Conservation (phyloP, 2,113 vertebrate species). For the Nestor notabilis region DNA sequence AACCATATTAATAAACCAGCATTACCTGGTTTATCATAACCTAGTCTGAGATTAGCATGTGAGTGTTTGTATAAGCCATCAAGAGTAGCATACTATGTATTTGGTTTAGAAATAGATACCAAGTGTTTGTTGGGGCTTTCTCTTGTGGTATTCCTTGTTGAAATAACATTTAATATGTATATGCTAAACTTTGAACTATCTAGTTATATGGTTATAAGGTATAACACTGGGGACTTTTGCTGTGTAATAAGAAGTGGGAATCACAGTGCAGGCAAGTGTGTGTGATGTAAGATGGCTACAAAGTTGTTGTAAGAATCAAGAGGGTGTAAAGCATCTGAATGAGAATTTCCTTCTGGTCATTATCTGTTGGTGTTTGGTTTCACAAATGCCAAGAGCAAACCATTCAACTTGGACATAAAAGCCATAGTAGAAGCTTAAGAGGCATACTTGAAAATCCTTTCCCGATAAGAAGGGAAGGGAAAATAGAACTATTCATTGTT, state of each 20-base stretch:
- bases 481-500: neutral
- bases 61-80: rapidly evolving
- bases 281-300: neutral
- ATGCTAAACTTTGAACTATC: neutral
- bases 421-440: neutral
- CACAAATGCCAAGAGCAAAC: neutral
- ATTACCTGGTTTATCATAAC: no score
- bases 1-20: neutral
- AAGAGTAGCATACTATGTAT: no score
- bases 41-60: neutral
- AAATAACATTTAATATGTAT: neutral
- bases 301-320: neutral
- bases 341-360: neutral
- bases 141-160: neutral
- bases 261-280: neutral
- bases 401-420: neutral
- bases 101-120: neutral
- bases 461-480: neutral
- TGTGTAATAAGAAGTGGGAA: neutral
- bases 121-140: neutral
- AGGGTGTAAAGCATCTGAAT: neutral
- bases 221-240: neutral
- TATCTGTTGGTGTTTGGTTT: neutral
- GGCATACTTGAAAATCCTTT: neutral
- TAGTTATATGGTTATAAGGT: neutral